Evolutionary conservation across 2,888 invertebrate species (phyloP), one percentile per base, ranked within the genome.

Genomic region (Troglohyphantes excavatus): DNA sequence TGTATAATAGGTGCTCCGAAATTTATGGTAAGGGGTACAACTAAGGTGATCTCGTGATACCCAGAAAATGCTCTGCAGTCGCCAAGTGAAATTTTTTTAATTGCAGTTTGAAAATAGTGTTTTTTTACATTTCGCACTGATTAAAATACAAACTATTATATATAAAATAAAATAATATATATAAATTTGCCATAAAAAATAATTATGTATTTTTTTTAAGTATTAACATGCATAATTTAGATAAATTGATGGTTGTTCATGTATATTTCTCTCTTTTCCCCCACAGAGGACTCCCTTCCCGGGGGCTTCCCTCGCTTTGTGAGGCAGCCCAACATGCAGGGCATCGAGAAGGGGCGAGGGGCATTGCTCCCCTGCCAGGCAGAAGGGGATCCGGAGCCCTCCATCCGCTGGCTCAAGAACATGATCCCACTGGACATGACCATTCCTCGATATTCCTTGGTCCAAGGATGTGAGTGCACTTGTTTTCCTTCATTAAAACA

Each of bases 301-400:
- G 95, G 95, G 72, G 99, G 99, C 43, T 99, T 99, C 94, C 99
- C 99, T 73, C 95, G 95, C 93, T 97, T 98, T 93, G 96, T 96
- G 39, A 96, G 96, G 92, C 96, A 97, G 90, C 98, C 99, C 0
- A 96, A 96, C 91, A 96, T 98, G 90, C 97, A 98, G 95, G 98
- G 98, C 81, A 98, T 99, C 75, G 99, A 99, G 94, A 98, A 97
- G 92, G 98, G 98, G 19, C 97, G 98, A 94, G 97, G 96, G 72
- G 97, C 98, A 17, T 95, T 97, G 33, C 95, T 99, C 93, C 96
- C 96, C 68, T 99, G 99, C 94, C 95, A 96, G 91, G 98, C 98
- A 59, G 95, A 95, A 63, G 99, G 98, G 81, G 96, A 95, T 93
- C 98, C 98, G 3, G 94, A 96, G 61, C 95, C 95, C n/a, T 95